These are phyloP conservation scores for Frieseomelitta varia DNA, from an alignment of 1,140 invertebrate genomes.

Conservation along the genomic window DNA sequence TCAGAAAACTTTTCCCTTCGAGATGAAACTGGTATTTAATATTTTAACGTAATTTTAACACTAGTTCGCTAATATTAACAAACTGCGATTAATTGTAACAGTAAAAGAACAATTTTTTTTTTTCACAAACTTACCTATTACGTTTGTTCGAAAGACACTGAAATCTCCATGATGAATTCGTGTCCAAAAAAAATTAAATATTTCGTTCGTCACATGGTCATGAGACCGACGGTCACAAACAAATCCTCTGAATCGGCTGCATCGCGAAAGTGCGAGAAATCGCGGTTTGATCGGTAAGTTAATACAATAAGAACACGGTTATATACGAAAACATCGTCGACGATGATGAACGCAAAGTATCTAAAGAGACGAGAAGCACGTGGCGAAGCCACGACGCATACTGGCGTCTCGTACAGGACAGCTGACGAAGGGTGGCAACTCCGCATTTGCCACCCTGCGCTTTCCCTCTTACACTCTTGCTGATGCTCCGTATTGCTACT, in stretches of 20 bases:
- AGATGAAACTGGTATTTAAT: background rate
- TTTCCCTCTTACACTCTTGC: conserved; percentile 61
- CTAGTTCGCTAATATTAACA: background rate
- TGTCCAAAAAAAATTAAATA: no score
- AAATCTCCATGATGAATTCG: background rate
- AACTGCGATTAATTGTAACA: background rate
- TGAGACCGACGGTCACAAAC: background rate
- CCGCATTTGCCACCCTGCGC: conserved; percentile 48
- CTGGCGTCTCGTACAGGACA: conserved; percentile 75
- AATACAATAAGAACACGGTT: background rate
- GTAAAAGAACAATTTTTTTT: background rate
- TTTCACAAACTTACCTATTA: conserved; percentile 24
- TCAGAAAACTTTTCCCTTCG: background rate
- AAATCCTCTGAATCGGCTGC: background rate
- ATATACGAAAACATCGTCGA: background rate
- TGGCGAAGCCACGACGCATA: conserved; percentile 78
- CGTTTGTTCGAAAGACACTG: background rate
- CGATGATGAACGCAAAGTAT: background rate
- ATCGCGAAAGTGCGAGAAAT: background rate
- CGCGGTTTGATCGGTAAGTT: no score
- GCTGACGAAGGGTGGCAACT: conserved; percentile 73
- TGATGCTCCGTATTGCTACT: conserved; percentile 43
- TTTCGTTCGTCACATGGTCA: conserved; percentile 21
- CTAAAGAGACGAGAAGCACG: conserved; percentile 74
- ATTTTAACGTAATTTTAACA: background rate